These are phyloP conservation scores for Spicauda simplicius DNA, from an alignment of 2,888 invertebrate species.

Conservation along the genomic window DNA sequence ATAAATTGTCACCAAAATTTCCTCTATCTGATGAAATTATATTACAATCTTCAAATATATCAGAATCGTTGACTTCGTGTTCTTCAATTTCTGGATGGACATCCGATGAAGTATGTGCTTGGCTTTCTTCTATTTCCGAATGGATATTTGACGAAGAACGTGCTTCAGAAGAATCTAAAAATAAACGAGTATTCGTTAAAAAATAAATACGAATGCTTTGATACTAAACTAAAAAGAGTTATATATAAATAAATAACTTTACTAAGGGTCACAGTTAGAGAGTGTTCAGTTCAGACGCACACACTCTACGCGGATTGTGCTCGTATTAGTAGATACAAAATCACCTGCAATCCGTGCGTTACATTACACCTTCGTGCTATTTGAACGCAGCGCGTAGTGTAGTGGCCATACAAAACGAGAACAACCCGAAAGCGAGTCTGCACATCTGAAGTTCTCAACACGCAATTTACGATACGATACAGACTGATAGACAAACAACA, in stretches of 20 bases:
- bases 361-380: no score
- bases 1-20: no score
- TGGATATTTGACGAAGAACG: constrained; percentile 38
- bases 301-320: constrained; percentile 38
- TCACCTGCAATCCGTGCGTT: constrained; percentile 2
- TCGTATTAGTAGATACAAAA: constrained; percentile 38
- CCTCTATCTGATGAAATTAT: no score
- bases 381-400: no score
- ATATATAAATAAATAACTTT: constrained; percentile 38
- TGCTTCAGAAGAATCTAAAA: constrained; percentile 39
- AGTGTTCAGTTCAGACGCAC: constrained; percentile 38
- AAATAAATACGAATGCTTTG: constrained; percentile 40
- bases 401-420: no score
- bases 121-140: constrained; percentile 39
- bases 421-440: no score
- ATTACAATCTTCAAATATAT: no score
- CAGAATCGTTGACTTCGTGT: no score
- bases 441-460: no score
- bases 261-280: constrained; percentile 35
- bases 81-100: constrained; percentile 34
- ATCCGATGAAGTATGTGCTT: constrained; percentile 38
- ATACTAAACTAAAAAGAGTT: constrained; percentile 39
- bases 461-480: no score
- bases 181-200: constrained; percentile 36
- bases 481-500: no score